Base-by-base conservation (phyloP, 2,113 vertebrate species). In the Calidris pygmaea region DNA sequence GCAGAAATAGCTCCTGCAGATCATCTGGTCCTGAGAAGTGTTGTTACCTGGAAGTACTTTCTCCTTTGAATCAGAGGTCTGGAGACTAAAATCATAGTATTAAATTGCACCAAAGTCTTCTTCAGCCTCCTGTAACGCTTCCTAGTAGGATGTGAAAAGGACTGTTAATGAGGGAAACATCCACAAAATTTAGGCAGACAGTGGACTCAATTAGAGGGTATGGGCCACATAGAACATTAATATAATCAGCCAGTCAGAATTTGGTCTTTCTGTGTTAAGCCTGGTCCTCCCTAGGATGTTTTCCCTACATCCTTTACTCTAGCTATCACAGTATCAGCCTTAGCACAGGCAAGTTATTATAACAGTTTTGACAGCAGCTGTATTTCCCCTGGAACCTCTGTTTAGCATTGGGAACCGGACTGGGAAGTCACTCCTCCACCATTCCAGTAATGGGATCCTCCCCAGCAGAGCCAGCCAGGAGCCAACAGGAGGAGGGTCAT, bases 41-140 rank as follows among this genome's bases (percentile, higher is more conserved):
- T 20, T 80, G 14, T 92, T 92, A 98, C 98, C 97, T 98, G 98
- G 90, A 97, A 98, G 15, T 91, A 91, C 43, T 88, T 98, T 79
- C 96, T 98, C 77, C 95, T 98, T 96, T 90, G 98, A 96, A 84
- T 96, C 97, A 95, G 55, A 92, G 97, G 76, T 78, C 98, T 98
- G 41, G 98, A 98, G 85, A 99, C 98, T 89, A 98, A 98, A 97
- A 99, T 96, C 29, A 97, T 75, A 0, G 98, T 97, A 96, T 98
- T 98, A 95, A 99, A 99, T 91, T 98, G 98, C 32, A 95, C 94
- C 74, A 98, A 98, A 55, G 97, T 98, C 90, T 97, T 98, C 96
- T 97, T 99, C 93, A 99, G 85, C 70, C 96, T 98, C 96, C 97
- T 99, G 96, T 97, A 99, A 94, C 96, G 97, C 88, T 98, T 99